Evolutionary conservation across 2,113 vertebrate genomes (phyloP), one percentile per base, ranked within the genome.

Genomic region (Lethenteron camtschaticum): DNA sequence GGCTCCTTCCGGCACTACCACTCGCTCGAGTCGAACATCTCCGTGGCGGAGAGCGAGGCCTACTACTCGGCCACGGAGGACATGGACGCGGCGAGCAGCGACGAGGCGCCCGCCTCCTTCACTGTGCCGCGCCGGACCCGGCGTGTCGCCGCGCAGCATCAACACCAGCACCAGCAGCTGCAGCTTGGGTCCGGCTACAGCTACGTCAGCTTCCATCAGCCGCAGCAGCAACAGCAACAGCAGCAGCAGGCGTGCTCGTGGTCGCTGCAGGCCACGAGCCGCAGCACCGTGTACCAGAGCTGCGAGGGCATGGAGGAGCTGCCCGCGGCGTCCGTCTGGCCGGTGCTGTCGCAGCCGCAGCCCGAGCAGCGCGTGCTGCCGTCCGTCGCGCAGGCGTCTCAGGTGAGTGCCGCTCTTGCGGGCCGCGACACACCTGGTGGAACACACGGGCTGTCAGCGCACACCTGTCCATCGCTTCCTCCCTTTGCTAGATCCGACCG

Each of bases 1-100:
- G 24, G 63, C 10, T 94, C 90, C 0, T 99, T 99, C 78, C 94
- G 90, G 76, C 92, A 95, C 66, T 95, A 95, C 77, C 90, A 90
- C 70, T 97, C 90, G 0, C 87, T 92, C 68, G 90, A 92, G 75
- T 97, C 92, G 70, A 95, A 87, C 71, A 90, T 94, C 89, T 97
- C 92, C 0, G 82, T 96, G 77, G 92, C 90, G 1, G 92, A 99
- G 69, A 97, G 92, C 1, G 94, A 99, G 82, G 94, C 92, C 71
- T 99, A 97, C 77, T 99, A 92, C 76, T 96, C 92, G 2, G 94
- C 94, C 2, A 82, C 88, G 0, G 94, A 99, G 72, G 94, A 99
- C 75, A 94, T 99, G 68, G 94, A 99, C 73, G 90, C 88, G 2
- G 86, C 95, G 73, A 96, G 92, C 76, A 96, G 90, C 0, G 91